Percentiles rank a stretch among this genome's conserved stretches.
Conservation (phyloP, 2,888 invertebrate genomes). For the Imbricaverruca yamaguchii region DNA sequence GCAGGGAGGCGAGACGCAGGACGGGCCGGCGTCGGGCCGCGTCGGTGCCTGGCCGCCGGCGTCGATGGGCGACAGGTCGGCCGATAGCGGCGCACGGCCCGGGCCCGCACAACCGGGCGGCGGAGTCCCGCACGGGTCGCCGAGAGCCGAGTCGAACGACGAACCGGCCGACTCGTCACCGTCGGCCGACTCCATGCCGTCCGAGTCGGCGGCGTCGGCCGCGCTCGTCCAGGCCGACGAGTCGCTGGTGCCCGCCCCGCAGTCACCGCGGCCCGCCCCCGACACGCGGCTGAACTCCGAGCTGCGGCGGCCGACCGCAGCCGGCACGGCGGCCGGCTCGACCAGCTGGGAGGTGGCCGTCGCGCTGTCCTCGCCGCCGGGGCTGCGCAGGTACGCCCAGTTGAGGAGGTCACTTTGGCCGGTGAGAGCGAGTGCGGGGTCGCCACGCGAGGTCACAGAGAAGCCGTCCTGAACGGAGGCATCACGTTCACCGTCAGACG, state of each 20-base stretch:
- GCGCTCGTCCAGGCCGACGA: background rate
- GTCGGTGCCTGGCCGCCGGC: background rate
- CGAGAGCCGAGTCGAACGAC: constrained; percentile 4
- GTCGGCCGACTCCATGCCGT: background rate
- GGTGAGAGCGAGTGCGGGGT: background rate
- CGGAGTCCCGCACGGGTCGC: background rate
- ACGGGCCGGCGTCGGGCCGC: background rate
- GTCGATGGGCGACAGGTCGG: background rate
- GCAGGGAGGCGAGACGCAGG: background rate
- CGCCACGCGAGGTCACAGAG: background rate
- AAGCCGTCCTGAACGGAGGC: too few relatives aligned
- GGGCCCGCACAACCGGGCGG: background rate
- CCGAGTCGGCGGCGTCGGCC: background rate
- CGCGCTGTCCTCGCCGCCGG: background rate
- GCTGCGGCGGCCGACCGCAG: background rate
- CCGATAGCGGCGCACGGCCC: too few relatives aligned
- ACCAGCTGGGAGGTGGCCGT: background rate
- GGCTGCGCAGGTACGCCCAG: background rate
- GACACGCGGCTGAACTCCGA: too few relatives aligned
- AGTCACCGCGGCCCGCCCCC: too few relatives aligned
- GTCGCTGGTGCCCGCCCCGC: background rate
- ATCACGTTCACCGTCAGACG: too few relatives aligned
- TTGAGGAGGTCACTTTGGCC: background rate
- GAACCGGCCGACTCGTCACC: background rate
- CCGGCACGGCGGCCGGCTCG: background rate